Evolutionary conservation across 2,797 vertebrate genomes (phyloP), one percentile per base, ranked within the genome.

Genomic region (Crocidura indochinensis): DNA sequence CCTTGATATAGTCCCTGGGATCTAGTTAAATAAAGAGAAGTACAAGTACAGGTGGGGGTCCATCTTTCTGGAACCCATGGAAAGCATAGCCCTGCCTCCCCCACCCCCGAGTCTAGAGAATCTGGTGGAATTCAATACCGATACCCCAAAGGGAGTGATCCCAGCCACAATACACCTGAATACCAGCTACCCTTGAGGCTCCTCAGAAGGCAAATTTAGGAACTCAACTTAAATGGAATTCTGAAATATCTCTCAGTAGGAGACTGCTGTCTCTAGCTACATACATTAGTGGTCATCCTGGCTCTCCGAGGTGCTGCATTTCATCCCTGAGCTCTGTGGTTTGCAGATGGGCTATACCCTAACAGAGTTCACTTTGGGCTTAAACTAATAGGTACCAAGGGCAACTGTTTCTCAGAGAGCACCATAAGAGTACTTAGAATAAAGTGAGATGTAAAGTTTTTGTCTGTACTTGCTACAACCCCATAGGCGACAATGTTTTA

Each of bases 231-330:
- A 72, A 79, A 74, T 2, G 68, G 87, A 94, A 93, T 92, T 95
- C 86, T 68, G 38, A 38, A 38, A 38, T 38, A 38, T 38, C 38
- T 38, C 38, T 38, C 38, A 38, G 38, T 5, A 38, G 38, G 38
- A 38, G 38, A 38, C 88, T 92, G 92, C 74, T 27, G 10, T n/a
- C 49, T 81, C 95, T 56, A 20, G 8, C 9, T 86, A 92, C 93
- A 96, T 29, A 53, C 86, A 51, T 46, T 95, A 92, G 87, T 90
- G 92, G 62, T 92, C 95, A 94, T 94, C 95, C 94, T 91, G 94
- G 86, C 90, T 97, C 92, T 87, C 91, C 91, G 92, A 1, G 68
- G 88, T 94, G 89, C 67, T 93, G 71, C 89, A 94, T 7, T 38
- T 38, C 38, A 38, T 38, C 38, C 38, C 38, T 38, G 38, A 38